A percentile compares a stretch with the other conserved stretches of the same genome.
Conservation (phyloP, 2,113 vertebrate species). For the Ageneiosus marmoratus region DNA sequence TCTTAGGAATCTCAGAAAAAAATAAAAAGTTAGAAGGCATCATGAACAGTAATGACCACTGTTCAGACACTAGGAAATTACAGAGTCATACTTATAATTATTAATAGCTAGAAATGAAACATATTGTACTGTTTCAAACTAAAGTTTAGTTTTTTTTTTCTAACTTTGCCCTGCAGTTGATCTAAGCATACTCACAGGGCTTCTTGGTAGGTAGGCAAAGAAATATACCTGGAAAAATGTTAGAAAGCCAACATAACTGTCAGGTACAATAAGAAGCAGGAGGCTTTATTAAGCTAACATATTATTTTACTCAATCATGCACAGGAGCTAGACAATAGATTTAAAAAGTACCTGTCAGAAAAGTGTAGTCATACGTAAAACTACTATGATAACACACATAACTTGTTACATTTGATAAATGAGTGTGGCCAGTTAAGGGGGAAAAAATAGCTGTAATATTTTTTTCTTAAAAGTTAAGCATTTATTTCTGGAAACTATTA, state of each 20-base stretch:
- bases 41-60: background rate
- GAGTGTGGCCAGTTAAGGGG: no score
- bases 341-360: no score
- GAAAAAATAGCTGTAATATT: no score
- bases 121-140: background rate
- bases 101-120: background rate
- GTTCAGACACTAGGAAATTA: background rate
- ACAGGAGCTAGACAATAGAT: background rate
- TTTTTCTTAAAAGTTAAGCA: no score
- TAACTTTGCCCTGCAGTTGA: background rate
- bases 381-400: no score
- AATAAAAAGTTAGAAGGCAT: background rate
- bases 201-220: background rate
- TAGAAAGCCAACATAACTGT: background rate
- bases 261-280: background rate
- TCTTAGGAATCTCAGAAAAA: background rate
- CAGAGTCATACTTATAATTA: background rate
- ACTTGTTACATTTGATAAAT: no score
- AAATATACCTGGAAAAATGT: background rate
- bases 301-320: background rate
- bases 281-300: background rate
- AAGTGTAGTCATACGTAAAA: no score
- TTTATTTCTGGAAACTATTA: background rate
- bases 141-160: background rate
- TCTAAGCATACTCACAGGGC: background rate